phyloP scores from a whole-genome alignment of 2,888 invertebrate genomes.

The Arge pagana region DNA sequence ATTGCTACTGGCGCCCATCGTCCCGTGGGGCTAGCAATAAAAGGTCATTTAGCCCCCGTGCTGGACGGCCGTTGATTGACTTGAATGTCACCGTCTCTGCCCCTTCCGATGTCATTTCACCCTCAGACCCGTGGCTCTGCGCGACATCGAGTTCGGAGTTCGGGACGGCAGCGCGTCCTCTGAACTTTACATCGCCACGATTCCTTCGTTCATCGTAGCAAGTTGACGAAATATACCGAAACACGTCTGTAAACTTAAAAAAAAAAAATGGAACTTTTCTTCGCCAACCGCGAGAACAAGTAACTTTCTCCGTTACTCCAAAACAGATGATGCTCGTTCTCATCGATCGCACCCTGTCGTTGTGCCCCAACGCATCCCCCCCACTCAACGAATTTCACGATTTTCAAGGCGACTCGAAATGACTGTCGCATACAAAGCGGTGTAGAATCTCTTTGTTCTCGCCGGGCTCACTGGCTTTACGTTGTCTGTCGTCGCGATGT shows the following conservation, averaged over 20 bases:
- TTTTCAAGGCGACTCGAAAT: constrained; percentile 4
- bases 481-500: constrained; percentile 48
- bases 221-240: no score
- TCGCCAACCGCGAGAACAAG: no score
- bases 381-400: no score
- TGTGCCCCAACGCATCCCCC: no score
- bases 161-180: neutral
- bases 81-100: constrained; percentile 23
- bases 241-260: no score
- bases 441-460: constrained; percentile 57
- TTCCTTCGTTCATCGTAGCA: no score
- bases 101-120: constrained; percentile 12
- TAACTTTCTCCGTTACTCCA: no score
- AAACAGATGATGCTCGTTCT: no score
- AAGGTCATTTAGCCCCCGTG: constrained; percentile 24
- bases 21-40: constrained; percentile 20
- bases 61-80: constrained; percentile 26
- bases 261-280: no score
- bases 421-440: constrained; percentile 52
- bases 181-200: constrained; percentile 26
- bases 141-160: constrained; percentile 7
- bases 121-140: constrained; percentile 2
- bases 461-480: constrained; percentile 51
- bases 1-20: constrained; percentile 14
- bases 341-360: no score